phyloP scores from a whole-genome alignment of 2,113 vertebrate species.

The Entomyzon cyanotis region DNA sequence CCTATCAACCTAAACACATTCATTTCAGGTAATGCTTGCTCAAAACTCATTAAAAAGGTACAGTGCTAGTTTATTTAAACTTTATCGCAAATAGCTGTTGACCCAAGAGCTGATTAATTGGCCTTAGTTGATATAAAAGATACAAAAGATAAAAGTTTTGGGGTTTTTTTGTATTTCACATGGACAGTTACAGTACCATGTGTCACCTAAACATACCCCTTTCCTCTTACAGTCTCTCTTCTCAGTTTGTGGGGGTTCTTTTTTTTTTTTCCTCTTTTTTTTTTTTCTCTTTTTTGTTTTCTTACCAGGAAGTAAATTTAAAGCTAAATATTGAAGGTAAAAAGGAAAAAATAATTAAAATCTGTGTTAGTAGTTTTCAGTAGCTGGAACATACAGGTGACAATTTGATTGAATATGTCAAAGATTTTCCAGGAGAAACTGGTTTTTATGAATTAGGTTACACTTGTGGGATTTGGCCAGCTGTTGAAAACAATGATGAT shows the following conservation, averaged over 20 bases:
- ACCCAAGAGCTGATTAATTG: background rate
- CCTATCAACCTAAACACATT: background rate
- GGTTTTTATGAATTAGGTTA: constrained; percentile 3
- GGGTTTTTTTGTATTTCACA: background rate
- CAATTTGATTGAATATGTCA: background rate
- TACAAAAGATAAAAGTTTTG: background rate
- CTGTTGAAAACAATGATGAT: constrained; percentile 20
- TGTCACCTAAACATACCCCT: background rate
- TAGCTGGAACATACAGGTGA: background rate
- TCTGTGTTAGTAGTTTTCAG: background rate
- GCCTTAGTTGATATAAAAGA: background rate
- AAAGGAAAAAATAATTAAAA: background rate
- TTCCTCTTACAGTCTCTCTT: background rate
- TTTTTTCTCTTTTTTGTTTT: background rate
- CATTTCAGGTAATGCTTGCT: background rate
- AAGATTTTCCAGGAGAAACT: background rate
- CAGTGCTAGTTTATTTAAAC: background rate
- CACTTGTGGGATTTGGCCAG: background rate
- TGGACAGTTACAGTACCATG: background rate
- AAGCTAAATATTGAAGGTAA: background rate
- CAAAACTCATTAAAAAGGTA: background rate
- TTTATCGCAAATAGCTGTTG: background rate
- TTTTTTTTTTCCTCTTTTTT: background rate
- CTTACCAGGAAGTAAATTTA: background rate
- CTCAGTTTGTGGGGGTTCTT: background rate